A percentile compares a stretch with the other conserved stretches of the same genome.
Evolutionary conservation across 2,888 invertebrate species (phyloP).

Genomic region (Troglohyphantes excavatus): DNA sequence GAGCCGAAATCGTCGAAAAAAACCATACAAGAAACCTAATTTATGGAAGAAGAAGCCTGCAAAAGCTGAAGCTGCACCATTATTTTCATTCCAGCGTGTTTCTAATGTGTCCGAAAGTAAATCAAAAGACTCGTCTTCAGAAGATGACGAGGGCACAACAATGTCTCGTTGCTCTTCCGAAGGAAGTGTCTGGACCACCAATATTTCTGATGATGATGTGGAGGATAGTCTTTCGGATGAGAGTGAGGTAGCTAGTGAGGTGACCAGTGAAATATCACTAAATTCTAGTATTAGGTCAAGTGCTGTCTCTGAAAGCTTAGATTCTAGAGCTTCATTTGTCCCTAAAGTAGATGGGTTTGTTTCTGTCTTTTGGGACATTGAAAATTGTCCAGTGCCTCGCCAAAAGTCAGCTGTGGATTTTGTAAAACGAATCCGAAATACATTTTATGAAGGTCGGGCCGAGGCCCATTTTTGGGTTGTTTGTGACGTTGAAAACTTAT

Average conservation of each 20-base stretch:
- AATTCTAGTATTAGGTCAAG: slow-evolving; percentile 28
- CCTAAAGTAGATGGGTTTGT: slow-evolving; percentile 82
- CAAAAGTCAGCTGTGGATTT: slow-evolving; percentile 90
- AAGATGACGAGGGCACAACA: slow-evolving; percentile 30
- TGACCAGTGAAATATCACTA: slow-evolving; percentile 30
- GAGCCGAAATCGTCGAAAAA: neutral
- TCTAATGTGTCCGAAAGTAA: neutral
- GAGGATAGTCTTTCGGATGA: slow-evolving; percentile 32
- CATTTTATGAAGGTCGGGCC: slow-evolving; percentile 86
- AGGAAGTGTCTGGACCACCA: slow-evolving; percentile 28
- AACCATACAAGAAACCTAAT: neutral
- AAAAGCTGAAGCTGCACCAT: neutral
- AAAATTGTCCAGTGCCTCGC: slow-evolving; percentile 93
- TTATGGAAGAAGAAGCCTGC: slow-evolving; percentile 21
- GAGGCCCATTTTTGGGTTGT: slow-evolving; percentile 95
- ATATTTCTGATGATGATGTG: slow-evolving; percentile 46
- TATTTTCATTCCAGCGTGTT: slow-evolving; percentile 39
- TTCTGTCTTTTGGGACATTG: slow-evolving; percentile 96
- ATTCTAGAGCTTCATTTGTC: neutral
- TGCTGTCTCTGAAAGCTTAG: neutral
- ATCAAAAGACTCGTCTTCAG: neutral
- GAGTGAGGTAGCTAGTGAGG: slow-evolving; percentile 28
- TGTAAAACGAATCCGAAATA: slow-evolving; percentile 86
- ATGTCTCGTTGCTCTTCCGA: slow-evolving; percentile 23
- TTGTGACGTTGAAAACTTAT: slow-evolving; percentile 93